These are phyloP conservation scores for Scaptomyza parva DNA, from an alignment of 2,888 invertebrate species.

Conservation along the genomic window DNA sequence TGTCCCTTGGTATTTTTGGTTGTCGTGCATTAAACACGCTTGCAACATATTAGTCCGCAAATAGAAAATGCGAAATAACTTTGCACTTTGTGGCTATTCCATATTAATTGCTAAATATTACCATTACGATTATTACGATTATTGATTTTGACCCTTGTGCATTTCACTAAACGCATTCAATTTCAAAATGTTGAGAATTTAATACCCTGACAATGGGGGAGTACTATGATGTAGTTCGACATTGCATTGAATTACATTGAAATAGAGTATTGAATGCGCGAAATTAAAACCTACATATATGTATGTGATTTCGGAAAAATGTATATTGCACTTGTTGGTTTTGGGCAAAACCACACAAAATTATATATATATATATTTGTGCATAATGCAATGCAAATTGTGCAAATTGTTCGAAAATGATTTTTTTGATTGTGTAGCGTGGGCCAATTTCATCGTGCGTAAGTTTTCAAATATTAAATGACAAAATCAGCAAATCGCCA, in stretches of 20 bases:
- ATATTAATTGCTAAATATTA: slow-evolving; percentile 66
- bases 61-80: slow-evolving; percentile 33
- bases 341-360: slow-evolving; percentile 32
- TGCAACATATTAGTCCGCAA: slow-evolving; percentile 27
- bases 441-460: slow-evolving; percentile 36
- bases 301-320: not conserved
- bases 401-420: slow-evolving; percentile 50
- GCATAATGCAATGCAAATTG: slow-evolving; percentile 52
- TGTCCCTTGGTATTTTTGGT: slow-evolving; percentile 43
- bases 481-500: slow-evolving; percentile 45
- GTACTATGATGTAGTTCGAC: not conserved
- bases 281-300: too few species aligned
- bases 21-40: slow-evolving; percentile 53
- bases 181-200: slow-evolving; percentile 25
- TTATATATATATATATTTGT: slow-evolving; percentile 5
- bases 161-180: slow-evolving; percentile 57
- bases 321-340: slow-evolving; percentile 1
- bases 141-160: slow-evolving; percentile 50
- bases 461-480: slow-evolving; percentile 38
- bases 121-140: slow-evolving; percentile 44
- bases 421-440: slow-evolving; percentile 7
- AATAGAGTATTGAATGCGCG: not conserved
- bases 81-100: slow-evolving; percentile 55
- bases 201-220: not conserved
- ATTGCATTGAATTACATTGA: not conserved